Base-by-base conservation (phyloP, 1,140 invertebrate genomes). In the Orius laevigatus region DNA sequence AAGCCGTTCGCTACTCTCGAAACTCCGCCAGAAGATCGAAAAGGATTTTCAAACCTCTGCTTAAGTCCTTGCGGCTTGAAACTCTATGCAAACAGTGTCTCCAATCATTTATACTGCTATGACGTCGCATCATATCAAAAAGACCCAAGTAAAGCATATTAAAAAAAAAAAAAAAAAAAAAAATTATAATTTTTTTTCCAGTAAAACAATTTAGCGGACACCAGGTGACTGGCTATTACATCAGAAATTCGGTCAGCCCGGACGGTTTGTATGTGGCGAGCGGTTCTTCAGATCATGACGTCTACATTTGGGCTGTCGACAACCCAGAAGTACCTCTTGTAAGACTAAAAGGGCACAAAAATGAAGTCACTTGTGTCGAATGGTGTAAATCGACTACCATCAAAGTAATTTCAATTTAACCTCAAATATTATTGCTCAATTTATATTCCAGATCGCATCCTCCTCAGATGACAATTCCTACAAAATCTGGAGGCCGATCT, bases 61-160 rank as follows among this genome's bases (percentile, higher is more conserved):
- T 67, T 89, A 47, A 80, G 87, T 61, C 74, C 76, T 6, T 65
- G 71, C 3, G 63, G 71, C 39, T 66, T 75, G 5, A 71, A 70
- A n/a, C 62, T 92, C 0, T 93, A 83, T 67, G 85, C 82, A 3
- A 88, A 78, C 61, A 89, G 84, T 62, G 80, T 85, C 69, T 84
- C 91, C 62, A 79, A 80, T 58, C 73, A 74, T 18, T 85, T 93
- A 38, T 91, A 90, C 61, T 76, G 79, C 56, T 91, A 81, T 59
- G 84, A 91, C 60, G 66, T 86, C 40, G 70, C 75, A 0, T 76
- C 79, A 0, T 84, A 78, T 59, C 73, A 73, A 56, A 59, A 69
- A 5, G 63, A 76, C 35, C 84, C 85, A 58, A 58, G 69, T 70
- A 64, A 60, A 50, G 2, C n/a, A 46, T 36, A 36, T 36, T 36